phyloP scores from a whole-genome alignment of 2,888 invertebrate genomes.

The Diaphora mendica region DNA sequence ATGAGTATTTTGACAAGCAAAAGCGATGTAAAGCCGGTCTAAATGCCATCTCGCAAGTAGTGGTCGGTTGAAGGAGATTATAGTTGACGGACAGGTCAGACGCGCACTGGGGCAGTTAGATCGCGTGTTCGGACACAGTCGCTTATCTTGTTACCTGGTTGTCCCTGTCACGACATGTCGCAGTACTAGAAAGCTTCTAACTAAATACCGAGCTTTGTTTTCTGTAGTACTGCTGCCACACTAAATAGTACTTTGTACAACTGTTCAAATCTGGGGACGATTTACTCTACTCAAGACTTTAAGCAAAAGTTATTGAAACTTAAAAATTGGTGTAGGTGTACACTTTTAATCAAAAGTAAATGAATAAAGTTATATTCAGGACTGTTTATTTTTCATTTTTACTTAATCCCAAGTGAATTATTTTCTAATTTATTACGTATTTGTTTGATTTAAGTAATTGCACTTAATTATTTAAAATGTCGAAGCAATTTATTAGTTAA shows the following conservation, averaged over 20 bases:
- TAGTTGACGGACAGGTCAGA: constrained; percentile 44
- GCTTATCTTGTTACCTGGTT: constrained; percentile 76
- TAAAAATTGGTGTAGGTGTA: background rate
- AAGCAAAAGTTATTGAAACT: background rate
- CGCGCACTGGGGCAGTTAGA: constrained; percentile 24
- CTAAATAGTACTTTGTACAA: constrained; percentile 12
- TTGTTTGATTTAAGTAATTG: background rate
- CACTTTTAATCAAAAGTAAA: background rate
- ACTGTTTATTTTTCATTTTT: background rate
- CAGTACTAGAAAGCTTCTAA: constrained; percentile 55
- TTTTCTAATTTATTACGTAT: background rate
- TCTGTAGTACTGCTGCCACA: constrained; percentile 43
- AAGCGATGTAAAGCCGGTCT: constrained; percentile 53
- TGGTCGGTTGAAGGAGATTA: constrained; percentile 60
- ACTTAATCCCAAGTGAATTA: background rate
- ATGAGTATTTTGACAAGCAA: constrained; percentile 57
- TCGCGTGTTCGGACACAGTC: constrained; percentile 55
- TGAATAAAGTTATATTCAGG: background rate
- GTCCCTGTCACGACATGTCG: constrained; percentile 69
- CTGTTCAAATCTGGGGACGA: background rate
- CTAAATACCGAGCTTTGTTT: constrained; percentile 67
- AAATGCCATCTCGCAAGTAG: constrained; percentile 40
- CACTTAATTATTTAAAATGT: background rate
- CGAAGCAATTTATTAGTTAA: background rate
- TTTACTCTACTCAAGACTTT: background rate